A percentile compares a stretch with the other conserved stretches of the same genome.
These are phyloP conservation scores for Platycheirus albimanus DNA, from an alignment of 2,888 invertebrate species.

Conservation along the genomic window DNA sequence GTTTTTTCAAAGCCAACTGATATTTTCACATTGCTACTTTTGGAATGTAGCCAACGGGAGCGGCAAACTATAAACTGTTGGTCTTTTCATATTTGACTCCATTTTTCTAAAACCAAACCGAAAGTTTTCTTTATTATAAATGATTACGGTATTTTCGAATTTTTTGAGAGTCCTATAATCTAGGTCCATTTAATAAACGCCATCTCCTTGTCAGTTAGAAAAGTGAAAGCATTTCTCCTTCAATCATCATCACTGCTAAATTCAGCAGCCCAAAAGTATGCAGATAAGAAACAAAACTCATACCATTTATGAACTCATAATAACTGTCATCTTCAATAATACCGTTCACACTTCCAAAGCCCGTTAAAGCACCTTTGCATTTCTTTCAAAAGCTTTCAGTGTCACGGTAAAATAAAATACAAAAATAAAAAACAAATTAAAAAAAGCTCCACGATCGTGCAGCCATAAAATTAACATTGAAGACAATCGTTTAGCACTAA, in stretches of 20 bases:
- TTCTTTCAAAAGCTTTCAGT: constrained; percentile 6
- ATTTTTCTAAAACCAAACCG: too few species aligned
- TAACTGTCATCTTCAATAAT: neutral
- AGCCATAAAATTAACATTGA: constrained; percentile 21
- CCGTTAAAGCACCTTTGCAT: neutral
- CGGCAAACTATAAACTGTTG: too few species aligned
- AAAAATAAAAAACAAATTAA: neutral
- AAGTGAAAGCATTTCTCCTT: constrained; percentile 14
- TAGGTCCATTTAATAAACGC: neutral
- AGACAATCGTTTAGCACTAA: constrained; percentile 40
- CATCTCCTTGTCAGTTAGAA: neutral
- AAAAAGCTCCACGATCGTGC: constrained; percentile 2
- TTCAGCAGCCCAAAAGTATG: constrained; percentile 19
- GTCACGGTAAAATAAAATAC: neutral
- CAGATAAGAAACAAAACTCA: neutral
- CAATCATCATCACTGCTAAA: neutral
- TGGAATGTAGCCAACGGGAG: too few species aligned
- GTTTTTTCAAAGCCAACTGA: too few species aligned
- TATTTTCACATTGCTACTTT: too few species aligned
- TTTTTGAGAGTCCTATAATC: too few species aligned
- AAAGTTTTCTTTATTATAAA: too few species aligned
- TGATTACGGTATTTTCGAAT: too few species aligned
- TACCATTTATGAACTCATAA: neutral
- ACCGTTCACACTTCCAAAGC: neutral
- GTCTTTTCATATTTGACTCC: too few species aligned